Evolutionary conservation across 2,797 vertebrate genomes (phyloP).

Genomic region (Myoxocephalus aenaeus): DNA sequence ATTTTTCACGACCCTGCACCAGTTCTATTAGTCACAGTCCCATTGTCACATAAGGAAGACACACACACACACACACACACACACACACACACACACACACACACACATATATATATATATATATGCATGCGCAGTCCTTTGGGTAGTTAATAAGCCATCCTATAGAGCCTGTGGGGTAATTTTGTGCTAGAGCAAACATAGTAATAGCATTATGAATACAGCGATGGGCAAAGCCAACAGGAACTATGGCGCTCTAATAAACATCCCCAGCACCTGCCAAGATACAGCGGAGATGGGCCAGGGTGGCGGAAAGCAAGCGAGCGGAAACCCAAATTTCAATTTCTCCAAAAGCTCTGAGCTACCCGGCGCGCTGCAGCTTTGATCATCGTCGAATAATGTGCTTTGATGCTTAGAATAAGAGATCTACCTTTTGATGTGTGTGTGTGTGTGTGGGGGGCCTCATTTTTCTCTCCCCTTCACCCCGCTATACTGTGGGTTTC

Average conservation of each 20-base stretch:
- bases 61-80: neutral
- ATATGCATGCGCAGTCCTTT: neutral
- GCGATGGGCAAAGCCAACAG: conserved; percentile 27
- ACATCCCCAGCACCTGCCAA: conserved; percentile 28
- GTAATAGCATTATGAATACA: conserved; percentile 49
- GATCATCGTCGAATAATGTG: conserved; percentile 77
- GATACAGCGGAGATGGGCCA: conserved; percentile 27
- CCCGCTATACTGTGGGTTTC: conserved; percentile 41
- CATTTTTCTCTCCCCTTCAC: conserved; percentile 22
- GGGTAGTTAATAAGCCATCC: conserved; percentile 36
- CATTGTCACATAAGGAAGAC: neutral
- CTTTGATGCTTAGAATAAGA: conserved; percentile 80
- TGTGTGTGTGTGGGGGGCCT: conserved; percentile 21
- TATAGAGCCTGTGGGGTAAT: conserved; percentile 25
- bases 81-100: neutral
- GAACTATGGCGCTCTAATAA: conserved; percentile 42
- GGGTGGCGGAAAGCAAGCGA: conserved; percentile 47
- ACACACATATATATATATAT: neutral
- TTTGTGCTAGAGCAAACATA: conserved; percentile 48
- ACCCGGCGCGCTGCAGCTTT: conserved; percentile 67
- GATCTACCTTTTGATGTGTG: conserved; percentile 76
- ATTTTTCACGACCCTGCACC: conserved; percentile 20
- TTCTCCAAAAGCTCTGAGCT: conserved; percentile 72
- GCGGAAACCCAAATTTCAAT: conserved; percentile 68
- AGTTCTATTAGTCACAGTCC: conserved; percentile 22